phyloP scores from a whole-genome alignment of 2,797 vertebrate species.

The Enteromius anoplus region DNA sequence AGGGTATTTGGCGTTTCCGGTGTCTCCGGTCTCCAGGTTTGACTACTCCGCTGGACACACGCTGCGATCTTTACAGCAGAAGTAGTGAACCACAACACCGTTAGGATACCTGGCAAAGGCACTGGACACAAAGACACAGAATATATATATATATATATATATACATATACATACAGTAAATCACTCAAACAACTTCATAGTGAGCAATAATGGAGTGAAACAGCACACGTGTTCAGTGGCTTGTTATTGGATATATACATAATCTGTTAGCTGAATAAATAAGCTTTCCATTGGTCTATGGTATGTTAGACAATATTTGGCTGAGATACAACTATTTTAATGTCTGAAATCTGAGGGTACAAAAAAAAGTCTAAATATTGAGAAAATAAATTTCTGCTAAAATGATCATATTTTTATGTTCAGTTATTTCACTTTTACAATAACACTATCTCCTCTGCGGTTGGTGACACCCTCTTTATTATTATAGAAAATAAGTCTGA shows the following conservation, averaged over 20 bases:
- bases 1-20: slow-evolving; percentile 1
- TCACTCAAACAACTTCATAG: neutral
- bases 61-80: slow-evolving; percentile 94
- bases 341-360: too few species aligned
- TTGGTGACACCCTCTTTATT: too few species aligned
- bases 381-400: too few species aligned
- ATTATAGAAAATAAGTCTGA: too few species aligned
- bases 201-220: neutral
- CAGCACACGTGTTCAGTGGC: neutral
- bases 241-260: neutral
- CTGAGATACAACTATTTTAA: neutral
- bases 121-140: slow-evolving; percentile 69
- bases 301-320: neutral
- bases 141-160: neutral
- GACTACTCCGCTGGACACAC: slow-evolving; percentile 78
- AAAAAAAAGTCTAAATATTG: too few species aligned
- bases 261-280: neutral
- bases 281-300: neutral
- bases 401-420: too few species aligned
- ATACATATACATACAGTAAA: neutral
- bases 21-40: neutral
- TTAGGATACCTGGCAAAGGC: slow-evolving; percentile 98
- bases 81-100: slow-evolving; percentile 96
- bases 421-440: too few species aligned
- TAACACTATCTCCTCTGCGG: too few species aligned